These are phyloP conservation scores for Pachyramphus minor DNA, from an alignment of 2,113 vertebrate species.

Conservation along the genomic window DNA sequence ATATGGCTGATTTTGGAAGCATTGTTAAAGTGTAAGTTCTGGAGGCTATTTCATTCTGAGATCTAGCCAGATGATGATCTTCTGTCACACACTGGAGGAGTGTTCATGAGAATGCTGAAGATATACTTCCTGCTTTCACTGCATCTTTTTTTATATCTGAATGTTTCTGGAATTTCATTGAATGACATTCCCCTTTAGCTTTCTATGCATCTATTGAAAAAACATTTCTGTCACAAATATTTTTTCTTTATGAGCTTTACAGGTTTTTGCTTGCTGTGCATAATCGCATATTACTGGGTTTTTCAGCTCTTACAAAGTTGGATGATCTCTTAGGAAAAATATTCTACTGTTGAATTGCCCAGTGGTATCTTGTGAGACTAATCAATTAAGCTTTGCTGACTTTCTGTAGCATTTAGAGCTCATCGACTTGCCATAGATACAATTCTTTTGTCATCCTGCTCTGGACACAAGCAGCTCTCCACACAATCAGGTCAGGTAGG, in stretches of 20 bases:
- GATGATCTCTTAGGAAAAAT: not conserved
- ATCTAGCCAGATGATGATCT: not conserved
- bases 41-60: not conserved
- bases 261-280: not conserved
- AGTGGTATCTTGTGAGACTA: not conserved
- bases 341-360: not conserved
- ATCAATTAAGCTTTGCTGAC: not conserved
- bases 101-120: fast-evolving
- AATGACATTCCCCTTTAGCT: not conserved
- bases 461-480: not conserved
- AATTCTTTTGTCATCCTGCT: not conserved
- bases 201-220: not conserved
- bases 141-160: not conserved
- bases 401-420: not conserved
- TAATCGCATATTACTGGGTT: not conserved
- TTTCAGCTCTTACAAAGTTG: not conserved
- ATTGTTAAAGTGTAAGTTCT: not conserved
- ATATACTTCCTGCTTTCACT: not conserved
- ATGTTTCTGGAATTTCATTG: not conserved
- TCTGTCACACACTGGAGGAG: not conserved
- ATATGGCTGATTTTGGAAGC: not conserved
- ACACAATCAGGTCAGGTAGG: not conserved
- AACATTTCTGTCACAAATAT: not conserved
- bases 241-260: not conserved
- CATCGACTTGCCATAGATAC: not conserved